Evolutionary conservation across 2,113 vertebrate genomes (phyloP), one percentile per base, ranked within the genome.

Genomic region (Chauna torquata): DNA sequence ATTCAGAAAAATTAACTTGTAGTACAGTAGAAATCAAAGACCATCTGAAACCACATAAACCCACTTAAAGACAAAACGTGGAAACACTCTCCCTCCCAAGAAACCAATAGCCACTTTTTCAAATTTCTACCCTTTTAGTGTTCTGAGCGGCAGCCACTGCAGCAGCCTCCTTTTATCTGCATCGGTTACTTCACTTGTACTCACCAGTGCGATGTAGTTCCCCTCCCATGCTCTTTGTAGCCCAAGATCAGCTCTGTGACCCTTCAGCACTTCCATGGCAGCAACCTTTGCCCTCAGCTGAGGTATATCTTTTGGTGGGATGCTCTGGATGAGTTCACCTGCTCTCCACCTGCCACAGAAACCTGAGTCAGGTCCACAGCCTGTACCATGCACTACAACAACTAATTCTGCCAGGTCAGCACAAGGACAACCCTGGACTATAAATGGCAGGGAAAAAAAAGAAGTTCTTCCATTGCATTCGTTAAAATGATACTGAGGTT

Each of bases 281-380:
- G 99, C 99, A 3, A 99, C 99, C 97, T 99, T 99, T 74, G 99
- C 99, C 97, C 98, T 98, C 96, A 99, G 98, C 86, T 99, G 99
- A 42, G 99, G 98, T 28, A 98, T 95, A 82, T 99, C 98, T 47
- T 99, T 98, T 16, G 99, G 98, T 62, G 99, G 98, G 54, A 99
- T 97, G 61, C 96, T 98, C 97, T 98, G 99, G 98, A 99, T 99
- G 44, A 99, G 98, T 4, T 98, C 98, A 71, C 98, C 98, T 4
- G 99, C 99, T 98, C 99, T 99, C 99, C 99, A 99, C 96, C 99
- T 99, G 71, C 34, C 80, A 9, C 18, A 82, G 82, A 54, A 70
- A 44, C 22, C 12, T 15, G 20, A 49, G 1, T 96, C 75, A 94
- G 78, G 47, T 34, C 86, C 79, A 23, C 69, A 28, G 80, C 4